Base-by-base conservation (phyloP, 2,113 vertebrate genomes). In the Egretta garzetta region DNA sequence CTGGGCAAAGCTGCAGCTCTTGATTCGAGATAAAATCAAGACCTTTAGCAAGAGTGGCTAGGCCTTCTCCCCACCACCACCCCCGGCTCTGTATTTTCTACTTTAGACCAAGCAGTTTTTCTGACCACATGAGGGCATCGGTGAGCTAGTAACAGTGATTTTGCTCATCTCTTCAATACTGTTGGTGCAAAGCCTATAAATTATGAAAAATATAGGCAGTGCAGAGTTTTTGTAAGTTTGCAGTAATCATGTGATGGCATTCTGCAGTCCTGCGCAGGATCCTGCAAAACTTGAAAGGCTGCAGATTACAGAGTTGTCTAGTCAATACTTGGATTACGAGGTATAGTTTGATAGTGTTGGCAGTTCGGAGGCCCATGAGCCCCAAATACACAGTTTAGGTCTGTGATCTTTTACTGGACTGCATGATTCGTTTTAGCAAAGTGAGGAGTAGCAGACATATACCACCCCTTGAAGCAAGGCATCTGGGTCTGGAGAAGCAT, bases 121-220 rank as follows among this genome's bases (percentile, higher is more conserved):
- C 47, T 79, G 64, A 93, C 98, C 98, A 96, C 98, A 71, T 17
- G 98, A 97, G 98, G 98, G 98, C 96, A 88, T 32, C 53, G 8
- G 33, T 75, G 95, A 97, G 94, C 97, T 95, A 83, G 28, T 49
- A 93, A 97, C 16, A 45, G 43, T 12, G 74, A 10, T 80, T 45
- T 74, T 50, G n/a, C 17, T 83, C 45, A 0, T 72, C 55, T 73
- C 74, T 67, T 70, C 18, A 55, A 33, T 30, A 10, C 27, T 50
- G 52, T 30, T 1, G 0, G 17, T 49, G 16, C 37, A 93, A 80
- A 62, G 19, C 3, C 12, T 23, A 1, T 47, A 30, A 66, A 43
- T 71, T 26, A 24, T 7, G n/a, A 62, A 58, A 72, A 80, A 67
- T 37, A 6, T 2, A 8, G 23, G 15, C 45, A 41, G 37, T 26